A percentile compares a stretch with the other conserved stretches of the same genome.
Evolutionary conservation across 53 echinoderm and acorn worm species (phyloP).

Genomic region (Antedon mediterranea): DNA sequence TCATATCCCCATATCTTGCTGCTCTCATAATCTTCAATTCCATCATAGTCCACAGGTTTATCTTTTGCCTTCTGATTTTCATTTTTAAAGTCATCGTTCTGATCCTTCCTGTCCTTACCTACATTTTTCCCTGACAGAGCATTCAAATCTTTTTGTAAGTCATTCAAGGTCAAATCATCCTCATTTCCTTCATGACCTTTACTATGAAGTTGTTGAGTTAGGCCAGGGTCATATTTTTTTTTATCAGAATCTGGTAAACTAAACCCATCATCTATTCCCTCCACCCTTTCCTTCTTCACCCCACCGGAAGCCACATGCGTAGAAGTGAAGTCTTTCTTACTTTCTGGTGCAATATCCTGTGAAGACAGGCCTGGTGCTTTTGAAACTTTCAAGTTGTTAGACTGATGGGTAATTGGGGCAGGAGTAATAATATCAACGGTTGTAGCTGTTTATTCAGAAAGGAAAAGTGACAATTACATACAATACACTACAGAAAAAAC

Average conservation of each 20-base stretch:
- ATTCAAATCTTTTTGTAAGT: not conserved
- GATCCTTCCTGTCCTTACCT: not conserved
- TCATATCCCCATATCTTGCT: not conserved
- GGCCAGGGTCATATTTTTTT: not conserved
- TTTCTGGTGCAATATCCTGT: not conserved
- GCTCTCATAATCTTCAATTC: not conserved
- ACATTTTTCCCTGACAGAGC: not conserved
- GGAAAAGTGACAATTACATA: not conserved
- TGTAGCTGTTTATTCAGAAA: not conserved
- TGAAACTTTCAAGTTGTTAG: not conserved
- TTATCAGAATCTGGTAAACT: not conserved
- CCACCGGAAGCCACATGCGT: not conserved
- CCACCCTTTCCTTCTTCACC: not conserved
- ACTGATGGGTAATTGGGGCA: no score
- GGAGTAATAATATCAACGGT: not conserved
- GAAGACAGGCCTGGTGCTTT: not conserved
- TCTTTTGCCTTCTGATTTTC: no score
- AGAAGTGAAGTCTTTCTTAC: not conserved
- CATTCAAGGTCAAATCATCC: not conserved
- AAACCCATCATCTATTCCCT: not conserved
- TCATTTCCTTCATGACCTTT: not conserved
- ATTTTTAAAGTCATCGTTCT: not conserved
- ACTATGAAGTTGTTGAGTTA: not conserved
- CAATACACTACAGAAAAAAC: no score
- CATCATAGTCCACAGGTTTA: not conserved